Conservation (phyloP, 2,113 vertebrate genomes). For the Plecturocebus donacophilus region DNA sequence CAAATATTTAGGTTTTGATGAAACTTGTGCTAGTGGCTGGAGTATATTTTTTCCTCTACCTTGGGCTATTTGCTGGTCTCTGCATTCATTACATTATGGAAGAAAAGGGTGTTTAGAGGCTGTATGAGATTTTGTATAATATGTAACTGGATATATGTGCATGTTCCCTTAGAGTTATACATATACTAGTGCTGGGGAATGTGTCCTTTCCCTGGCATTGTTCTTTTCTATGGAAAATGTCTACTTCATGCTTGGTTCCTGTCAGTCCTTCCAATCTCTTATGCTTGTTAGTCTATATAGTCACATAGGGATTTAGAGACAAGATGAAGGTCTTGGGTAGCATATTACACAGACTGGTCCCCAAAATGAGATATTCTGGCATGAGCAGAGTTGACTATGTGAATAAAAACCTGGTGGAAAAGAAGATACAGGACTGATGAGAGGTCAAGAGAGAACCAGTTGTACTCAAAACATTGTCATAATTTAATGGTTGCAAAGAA, state of each 20-base stretch:
- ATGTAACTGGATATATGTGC: no score
- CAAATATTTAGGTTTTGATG: conserved; percentile 5
- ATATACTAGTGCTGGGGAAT: not conserved
- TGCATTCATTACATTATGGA: not conserved
- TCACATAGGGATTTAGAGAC: not conserved
- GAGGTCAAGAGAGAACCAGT: not conserved
- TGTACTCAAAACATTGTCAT: conserved; percentile 36
- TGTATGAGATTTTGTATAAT: not conserved
- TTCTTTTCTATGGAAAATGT: not conserved
- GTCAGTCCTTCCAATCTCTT: not conserved
- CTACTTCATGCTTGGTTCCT: not conserved
- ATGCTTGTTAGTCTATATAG: not conserved
- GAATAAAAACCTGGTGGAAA: not conserved
- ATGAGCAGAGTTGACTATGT: not conserved
- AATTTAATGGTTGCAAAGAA: conserved; percentile 34
- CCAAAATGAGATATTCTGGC: not conserved
- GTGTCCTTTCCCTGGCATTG: not conserved
- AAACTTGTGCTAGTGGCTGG: not conserved
- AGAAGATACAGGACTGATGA: not conserved
- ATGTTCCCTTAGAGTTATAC: not conserved
- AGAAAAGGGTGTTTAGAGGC: not conserved
- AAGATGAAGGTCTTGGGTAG: not conserved
- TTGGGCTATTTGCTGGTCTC: not conserved
- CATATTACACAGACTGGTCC: not conserved
- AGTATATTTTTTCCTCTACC: not conserved